Base-by-base conservation (phyloP, 2,113 vertebrate species). In the Dermatemys mawii region DNA sequence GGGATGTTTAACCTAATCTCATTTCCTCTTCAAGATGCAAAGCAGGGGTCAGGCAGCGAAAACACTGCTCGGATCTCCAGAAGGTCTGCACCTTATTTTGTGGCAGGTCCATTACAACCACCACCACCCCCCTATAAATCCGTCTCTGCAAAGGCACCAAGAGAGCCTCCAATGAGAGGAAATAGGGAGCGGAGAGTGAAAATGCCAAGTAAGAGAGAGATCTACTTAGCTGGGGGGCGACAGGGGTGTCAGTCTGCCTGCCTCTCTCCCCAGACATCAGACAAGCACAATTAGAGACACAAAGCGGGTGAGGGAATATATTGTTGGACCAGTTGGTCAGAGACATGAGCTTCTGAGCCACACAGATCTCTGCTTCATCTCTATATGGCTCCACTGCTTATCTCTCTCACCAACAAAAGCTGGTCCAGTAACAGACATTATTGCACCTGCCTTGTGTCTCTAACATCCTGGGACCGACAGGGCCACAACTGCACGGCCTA, bases 1-100 rank as follows among this genome's bases (percentile, higher is more conserved):
- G 82, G 89, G 78, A 92, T 51, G 63, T 82, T 81, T 60, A 53
- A 90, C 14, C 90, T 90, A 78, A 91, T 83, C 89, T 44, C 17
- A 13, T 88, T 84, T 92, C 89, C 84, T 81, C 70, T 53, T 81
- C 63, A 53, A 82, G 73, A 81, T n/a, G n/a, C n/a, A n/a, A n/a
- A n/a, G n/a, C n/a, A n/a, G n/a, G n/a, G n/a, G n/a, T n/a, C 88
- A 38, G 78, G 53, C 1, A 38, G 73, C 10, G 29, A 49, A 35
- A 32, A 32, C 8, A 44, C 12, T 0, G 17, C 38, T 29, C 0
- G 4, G 10, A 8, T 24, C 29, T 19, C 8, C 17, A 11, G 32
- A 27, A 51, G 7, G 11, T 2, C 0, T 0, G 51, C 16, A n/a
- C 5, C 9, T 90, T 49, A 53, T 32, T 6, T 0, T 3, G 41